Evolutionary conservation across 2,888 invertebrate species (phyloP).

Genomic region (Lottia gigantea): DNA sequence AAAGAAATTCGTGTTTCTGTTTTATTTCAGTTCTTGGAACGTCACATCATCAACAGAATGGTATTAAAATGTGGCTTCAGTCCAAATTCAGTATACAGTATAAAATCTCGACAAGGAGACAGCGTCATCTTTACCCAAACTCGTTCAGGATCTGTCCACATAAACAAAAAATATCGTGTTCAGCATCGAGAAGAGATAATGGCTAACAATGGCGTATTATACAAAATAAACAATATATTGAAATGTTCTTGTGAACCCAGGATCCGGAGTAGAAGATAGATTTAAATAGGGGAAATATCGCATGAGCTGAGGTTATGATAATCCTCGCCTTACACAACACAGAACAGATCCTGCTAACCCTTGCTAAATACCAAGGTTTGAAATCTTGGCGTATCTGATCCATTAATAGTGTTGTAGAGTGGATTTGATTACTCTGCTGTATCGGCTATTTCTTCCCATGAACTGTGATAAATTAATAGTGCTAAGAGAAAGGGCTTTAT

Average conservation of each 20-base stretch:
- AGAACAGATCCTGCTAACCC: no score
- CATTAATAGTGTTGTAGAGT: no score
- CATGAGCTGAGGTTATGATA: no score
- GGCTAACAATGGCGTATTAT: constrained; percentile 48
- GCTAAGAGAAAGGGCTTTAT: no score
- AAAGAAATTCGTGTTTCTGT: not conserved
- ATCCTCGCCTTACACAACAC: no score
- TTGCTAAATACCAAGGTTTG: no score
- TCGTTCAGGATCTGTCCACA: constrained; percentile 26
- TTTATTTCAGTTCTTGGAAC: constrained; percentile 65
- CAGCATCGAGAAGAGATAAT: constrained; percentile 32
- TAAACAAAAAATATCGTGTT: constrained; percentile 42
- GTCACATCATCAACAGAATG: constrained; percentile 66
- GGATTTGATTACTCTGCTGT: no score
- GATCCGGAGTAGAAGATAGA: not conserved
- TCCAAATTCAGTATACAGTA: constrained; percentile 33
- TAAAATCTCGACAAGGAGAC: constrained; percentile 41
- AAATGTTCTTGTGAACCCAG: constrained; percentile 32
- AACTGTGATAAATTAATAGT: no score
- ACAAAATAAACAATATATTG: constrained; percentile 48
- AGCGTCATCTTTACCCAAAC: constrained; percentile 35
- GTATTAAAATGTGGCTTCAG: constrained; percentile 38
- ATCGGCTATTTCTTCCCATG: no score
- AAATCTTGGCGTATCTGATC: no score
- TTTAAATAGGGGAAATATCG: no score